A percentile compares a stretch with the other conserved stretches of the same genome.
These are phyloP conservation scores for Ophiothrix spiculata DNA, from an alignment of 35 echinoderm and acorn worm species.

Conservation along the genomic window DNA sequence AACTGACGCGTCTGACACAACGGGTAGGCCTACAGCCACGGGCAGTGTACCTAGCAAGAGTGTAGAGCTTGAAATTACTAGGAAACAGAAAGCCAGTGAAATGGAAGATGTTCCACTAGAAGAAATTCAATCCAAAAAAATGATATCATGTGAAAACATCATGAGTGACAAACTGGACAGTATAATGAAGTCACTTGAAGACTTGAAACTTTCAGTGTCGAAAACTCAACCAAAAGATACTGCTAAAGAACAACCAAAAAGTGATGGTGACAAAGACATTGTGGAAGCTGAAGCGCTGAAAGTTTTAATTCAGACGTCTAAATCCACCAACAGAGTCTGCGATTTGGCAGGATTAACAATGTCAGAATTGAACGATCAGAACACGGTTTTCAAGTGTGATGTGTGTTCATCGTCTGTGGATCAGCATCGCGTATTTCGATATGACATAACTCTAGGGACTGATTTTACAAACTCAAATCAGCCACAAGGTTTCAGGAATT, in stretches of 20 bases:
- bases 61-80: no score
- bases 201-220: neutral
- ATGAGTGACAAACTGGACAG: neutral
- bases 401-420: neutral
- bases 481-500: neutral
- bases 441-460: neutral
- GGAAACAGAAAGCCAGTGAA: no score
- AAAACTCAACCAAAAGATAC: neutral
- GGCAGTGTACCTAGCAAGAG: no score
- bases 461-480: neutral
- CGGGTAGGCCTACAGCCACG: no score
- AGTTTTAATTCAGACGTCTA: neutral
- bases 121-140: no score
- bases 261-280: neutral
- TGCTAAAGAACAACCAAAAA: neutral
- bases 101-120: no score
- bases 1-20: no score
- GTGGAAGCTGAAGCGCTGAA: neutral
- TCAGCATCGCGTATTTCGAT: neutral
- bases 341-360: neutral
- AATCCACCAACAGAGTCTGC: neutral
- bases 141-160: no score
- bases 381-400: neutral
- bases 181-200: neutral
- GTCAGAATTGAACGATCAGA: neutral